Base-by-base conservation (phyloP, 1,140 invertebrate genomes). In the Oedothorax gibbosus region DNA sequence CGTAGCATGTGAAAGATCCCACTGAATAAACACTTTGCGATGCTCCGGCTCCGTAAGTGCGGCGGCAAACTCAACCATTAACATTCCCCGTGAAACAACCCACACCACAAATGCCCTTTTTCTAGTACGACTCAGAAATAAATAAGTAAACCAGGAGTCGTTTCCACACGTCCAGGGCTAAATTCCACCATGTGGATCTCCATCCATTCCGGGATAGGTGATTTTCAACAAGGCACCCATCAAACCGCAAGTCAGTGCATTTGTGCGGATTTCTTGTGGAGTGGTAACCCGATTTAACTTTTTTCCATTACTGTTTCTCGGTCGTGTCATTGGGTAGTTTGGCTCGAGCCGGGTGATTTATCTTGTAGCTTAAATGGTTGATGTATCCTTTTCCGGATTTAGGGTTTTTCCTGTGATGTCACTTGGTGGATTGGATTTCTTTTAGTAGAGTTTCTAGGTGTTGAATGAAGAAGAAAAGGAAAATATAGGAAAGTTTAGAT, bases 281-380 rank as follows among this genome's bases (percentile, higher is more conserved):
- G 72, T 57, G 53, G 72, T 75, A 75, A 75, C 72, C 72, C 72
- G 72, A 75, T 75, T 75, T 75, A 75, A 75, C 72, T 75, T 75
- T 75, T 75, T 75, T 75, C 72, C 54, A 57, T 50, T 50, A 51
- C 11, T 20, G n/a, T 62, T 18, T 62, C 57, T 62, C 64, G 10
- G 72, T 20, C 20, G 51, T 75, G 51, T 75, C 72, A 75, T 75
- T 35, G 57, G 56, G 72, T 35, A 35, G 51, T 53, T 56, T 75
- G 72, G 72, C 69, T 18, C 10, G 20, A 14, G 56, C 35, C 54
- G 18, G 72, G 72, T 75, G 72, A 75, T 75, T 75, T 75, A 56
- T 75, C 72, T 75, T 35, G 53, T 56, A 56, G 53, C 72, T 75
- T 75, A 75, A 75, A 75, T 75, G 72, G 72, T 18, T 75, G 72